Percentiles rank a stretch among this genome's conserved stretches.
Evolutionary conservation across 2,113 vertebrate species (phyloP).

Genomic region (Tragelaphus buxtoni): DNA sequence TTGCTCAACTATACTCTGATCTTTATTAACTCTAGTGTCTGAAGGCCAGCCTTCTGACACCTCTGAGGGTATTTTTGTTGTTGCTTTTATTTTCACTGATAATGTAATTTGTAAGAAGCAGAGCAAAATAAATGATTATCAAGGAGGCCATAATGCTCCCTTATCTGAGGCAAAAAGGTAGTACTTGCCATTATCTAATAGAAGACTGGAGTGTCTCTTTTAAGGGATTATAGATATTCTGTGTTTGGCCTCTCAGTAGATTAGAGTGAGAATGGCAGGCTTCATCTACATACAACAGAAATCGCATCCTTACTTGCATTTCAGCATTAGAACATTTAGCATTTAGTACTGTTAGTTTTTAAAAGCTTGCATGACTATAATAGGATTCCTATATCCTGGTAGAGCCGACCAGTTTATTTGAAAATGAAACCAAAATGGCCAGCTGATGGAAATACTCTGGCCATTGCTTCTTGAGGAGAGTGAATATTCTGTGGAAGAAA

Average conservation of each 20-base stretch:
- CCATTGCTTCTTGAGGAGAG: conserved; percentile 30
- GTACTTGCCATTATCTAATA: background rate
- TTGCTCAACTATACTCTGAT: background rate
- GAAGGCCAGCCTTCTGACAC: background rate
- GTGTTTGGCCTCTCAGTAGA: background rate
- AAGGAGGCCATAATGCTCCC: background rate
- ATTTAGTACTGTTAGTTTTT: conserved; percentile 18
- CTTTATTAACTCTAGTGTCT: background rate
- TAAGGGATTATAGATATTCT: background rate
- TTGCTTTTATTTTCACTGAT: conserved; percentile 19
- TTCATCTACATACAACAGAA: background rate
- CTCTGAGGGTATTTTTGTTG: conserved; percentile 8
- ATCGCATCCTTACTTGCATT: background rate
- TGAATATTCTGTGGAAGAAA: conserved; percentile 42
- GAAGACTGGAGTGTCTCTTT: background rate
- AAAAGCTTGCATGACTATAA: conserved; percentile 34
- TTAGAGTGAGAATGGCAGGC: background rate
- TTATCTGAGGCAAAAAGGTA: background rate
- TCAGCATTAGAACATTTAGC: background rate
- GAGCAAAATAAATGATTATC: background rate
- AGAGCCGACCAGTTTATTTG: conserved; percentile 49
- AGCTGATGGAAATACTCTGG: conserved; percentile 45
- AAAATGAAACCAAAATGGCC: conserved; percentile 50
- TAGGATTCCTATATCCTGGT: conserved; percentile 20
- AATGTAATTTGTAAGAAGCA: conserved; percentile 12